phyloP scores from a whole-genome alignment of 2,888 invertebrate species.

The Pollenia griseotomentosa region DNA sequence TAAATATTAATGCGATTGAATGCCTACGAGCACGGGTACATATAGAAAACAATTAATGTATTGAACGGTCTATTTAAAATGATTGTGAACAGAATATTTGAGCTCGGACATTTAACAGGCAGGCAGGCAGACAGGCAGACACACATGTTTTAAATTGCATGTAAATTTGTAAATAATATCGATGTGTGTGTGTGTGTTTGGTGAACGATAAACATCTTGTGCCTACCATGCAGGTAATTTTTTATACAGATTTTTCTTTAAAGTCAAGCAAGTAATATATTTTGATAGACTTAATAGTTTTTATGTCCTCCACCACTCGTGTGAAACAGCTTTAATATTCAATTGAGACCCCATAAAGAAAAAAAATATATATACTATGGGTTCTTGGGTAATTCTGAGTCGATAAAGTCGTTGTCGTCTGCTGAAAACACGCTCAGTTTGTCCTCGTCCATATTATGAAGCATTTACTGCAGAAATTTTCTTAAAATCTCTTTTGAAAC shows the following conservation, averaged over 20 bases:
- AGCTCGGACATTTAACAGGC: not conserved
- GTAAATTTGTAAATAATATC: conserved; percentile 41
- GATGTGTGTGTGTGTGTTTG: conserved; percentile 23
- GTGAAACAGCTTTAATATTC: too few relatives aligned
- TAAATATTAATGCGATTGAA: conserved; percentile 57
- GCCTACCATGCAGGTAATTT: conserved; percentile 22
- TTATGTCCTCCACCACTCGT: not conserved
- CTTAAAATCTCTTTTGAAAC: too few relatives aligned
- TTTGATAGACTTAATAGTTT: not conserved
- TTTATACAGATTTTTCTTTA: not conserved
- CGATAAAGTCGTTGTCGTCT: too few relatives aligned
- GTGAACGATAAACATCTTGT: conserved; percentile 27
- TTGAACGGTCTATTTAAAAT: conserved; percentile 79
- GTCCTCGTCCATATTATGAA: too few relatives aligned
- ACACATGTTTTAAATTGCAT: conserved; percentile 2
- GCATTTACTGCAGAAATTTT: too few relatives aligned
- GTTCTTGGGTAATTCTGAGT: too few relatives aligned
- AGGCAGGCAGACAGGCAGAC: conserved; percentile 4
- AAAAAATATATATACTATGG: too few relatives aligned
- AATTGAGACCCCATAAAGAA: too few relatives aligned
- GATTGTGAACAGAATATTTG: conserved; percentile 51
- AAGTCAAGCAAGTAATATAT: not conserved
- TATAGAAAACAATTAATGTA: conserved; percentile 79
- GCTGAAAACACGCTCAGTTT: too few relatives aligned
- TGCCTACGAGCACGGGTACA: conserved; percentile 60